These are phyloP conservation scores for Casuarius casuarius DNA, from an alignment of 2,113 vertebrate genomes.

Conservation along the genomic window DNA sequence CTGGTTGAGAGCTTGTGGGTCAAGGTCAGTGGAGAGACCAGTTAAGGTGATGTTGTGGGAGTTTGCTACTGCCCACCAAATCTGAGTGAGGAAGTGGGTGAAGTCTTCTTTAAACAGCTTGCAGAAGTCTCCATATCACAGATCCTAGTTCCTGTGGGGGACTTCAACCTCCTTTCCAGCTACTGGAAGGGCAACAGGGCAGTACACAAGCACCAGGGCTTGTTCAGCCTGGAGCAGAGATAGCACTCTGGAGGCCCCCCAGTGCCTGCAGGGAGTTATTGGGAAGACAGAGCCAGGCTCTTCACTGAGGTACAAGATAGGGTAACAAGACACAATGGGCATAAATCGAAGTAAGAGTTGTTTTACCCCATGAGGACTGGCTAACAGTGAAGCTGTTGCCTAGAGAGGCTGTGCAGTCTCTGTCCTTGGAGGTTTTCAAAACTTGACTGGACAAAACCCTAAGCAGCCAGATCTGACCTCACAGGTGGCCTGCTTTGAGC, in stretches of 20 bases:
- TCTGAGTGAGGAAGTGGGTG: neutral
- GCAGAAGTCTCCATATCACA: neutral
- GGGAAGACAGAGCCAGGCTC: neutral
- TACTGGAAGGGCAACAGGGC: neutral
- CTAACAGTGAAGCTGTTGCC: neutral
- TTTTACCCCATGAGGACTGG: neutral
- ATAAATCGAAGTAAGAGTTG: neutral
- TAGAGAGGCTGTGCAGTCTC: neutral
- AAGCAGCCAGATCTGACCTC: neutral
- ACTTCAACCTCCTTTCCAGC: neutral
- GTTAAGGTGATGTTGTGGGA: neutral
- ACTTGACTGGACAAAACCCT: neutral
- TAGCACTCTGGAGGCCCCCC: neutral
- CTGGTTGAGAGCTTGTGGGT: neutral
- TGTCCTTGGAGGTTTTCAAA: neutral
- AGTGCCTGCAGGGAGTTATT: neutral
- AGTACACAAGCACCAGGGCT: neutral
- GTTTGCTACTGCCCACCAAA: neutral
- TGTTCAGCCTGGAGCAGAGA: neutral
- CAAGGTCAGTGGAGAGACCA: neutral
- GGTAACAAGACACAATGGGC: neutral
- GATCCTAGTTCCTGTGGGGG: neutral
- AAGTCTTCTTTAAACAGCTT: neutral
- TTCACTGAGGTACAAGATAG: neutral
- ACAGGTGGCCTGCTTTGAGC: rapidly evolving